Conservation (phyloP, 2,888 invertebrate species). For the Pristionchus japonicus region DNA sequence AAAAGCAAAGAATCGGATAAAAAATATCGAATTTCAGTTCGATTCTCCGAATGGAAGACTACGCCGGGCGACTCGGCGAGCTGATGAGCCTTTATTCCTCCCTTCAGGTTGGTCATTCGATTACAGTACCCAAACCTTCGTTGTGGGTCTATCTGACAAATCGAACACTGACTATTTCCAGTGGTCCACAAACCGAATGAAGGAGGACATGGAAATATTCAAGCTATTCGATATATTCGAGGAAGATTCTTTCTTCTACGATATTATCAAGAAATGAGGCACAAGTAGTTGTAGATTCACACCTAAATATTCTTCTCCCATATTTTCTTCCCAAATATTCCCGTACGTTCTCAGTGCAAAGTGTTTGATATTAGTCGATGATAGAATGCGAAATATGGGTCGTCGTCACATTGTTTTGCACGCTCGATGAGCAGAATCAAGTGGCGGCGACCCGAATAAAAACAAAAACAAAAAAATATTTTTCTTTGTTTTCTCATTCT, state of each 20-base stretch:
- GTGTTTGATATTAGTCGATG: neutral
- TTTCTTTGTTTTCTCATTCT: neutral
- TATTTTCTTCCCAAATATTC: neutral
- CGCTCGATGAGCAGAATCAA: neutral
- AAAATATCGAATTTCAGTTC: conserved; percentile 11
- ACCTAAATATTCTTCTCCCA: neutral
- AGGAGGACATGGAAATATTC: conserved; percentile 54
- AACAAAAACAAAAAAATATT: too few relatives aligned
- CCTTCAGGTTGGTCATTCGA: conserved; percentile 49
- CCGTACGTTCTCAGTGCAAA: neutral
- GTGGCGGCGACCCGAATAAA: neutral
- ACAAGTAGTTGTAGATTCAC: conserved; percentile 23
- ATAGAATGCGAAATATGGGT: neutral
- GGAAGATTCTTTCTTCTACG: conserved; percentile 51
- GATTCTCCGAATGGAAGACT: conserved; percentile 50
- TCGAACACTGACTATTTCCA: conserved; percentile 42
- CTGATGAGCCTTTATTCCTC: conserved; percentile 52
- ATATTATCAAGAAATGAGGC: conserved; percentile 48
- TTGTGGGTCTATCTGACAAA: neutral
- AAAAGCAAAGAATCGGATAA: neutral
- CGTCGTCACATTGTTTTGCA: neutral
- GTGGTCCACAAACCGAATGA: conserved; percentile 52
- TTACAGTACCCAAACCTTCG: neutral
- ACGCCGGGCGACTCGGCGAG: conserved; percentile 51
- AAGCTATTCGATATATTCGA: conserved; percentile 51